A percentile compares a stretch with the other conserved stretches of the same genome.
phyloP scores from a whole-genome alignment of 2,888 invertebrate species.

The Aporophyla lueneburgensis region DNA sequence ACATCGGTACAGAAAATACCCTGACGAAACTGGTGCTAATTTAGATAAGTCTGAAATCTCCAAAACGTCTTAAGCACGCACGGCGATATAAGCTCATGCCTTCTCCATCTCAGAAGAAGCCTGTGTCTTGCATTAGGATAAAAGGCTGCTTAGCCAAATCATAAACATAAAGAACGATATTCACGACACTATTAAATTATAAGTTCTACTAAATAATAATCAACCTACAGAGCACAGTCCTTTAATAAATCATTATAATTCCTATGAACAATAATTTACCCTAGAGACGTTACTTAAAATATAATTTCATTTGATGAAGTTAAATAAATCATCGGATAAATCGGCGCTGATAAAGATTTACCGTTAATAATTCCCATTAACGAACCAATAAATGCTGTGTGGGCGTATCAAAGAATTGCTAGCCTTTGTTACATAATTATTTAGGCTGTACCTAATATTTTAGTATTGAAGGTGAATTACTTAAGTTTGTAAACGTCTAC shows the following conservation, averaged over 20 bases:
- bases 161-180: background rate
- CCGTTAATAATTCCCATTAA: constrained; percentile 52
- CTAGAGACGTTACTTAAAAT: constrained; percentile 34
- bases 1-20: too few species aligned
- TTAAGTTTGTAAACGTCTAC: too few species aligned
- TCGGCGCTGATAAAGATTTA: constrained; percentile 60
- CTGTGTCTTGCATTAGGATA: too few species aligned
- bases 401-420: constrained; percentile 28
- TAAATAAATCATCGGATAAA: constrained; percentile 61
- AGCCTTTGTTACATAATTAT: constrained; percentile 22
- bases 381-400: constrained; percentile 42
- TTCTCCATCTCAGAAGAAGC: background rate
- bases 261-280: constrained; percentile 29
- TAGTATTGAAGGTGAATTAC: too few species aligned
- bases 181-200: background rate
- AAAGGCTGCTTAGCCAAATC: too few species aligned
- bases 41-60: too few species aligned
- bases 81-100: background rate
- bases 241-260: constrained; percentile 32
- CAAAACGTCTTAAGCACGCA: too few species aligned
- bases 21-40: too few species aligned
- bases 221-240: background rate
- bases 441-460: constrained; percentile 8
- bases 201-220: background rate
- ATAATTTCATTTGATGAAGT: constrained; percentile 56